Conservation (phyloP, 2,888 invertebrate genomes). For the Magallana nippona region DNA sequence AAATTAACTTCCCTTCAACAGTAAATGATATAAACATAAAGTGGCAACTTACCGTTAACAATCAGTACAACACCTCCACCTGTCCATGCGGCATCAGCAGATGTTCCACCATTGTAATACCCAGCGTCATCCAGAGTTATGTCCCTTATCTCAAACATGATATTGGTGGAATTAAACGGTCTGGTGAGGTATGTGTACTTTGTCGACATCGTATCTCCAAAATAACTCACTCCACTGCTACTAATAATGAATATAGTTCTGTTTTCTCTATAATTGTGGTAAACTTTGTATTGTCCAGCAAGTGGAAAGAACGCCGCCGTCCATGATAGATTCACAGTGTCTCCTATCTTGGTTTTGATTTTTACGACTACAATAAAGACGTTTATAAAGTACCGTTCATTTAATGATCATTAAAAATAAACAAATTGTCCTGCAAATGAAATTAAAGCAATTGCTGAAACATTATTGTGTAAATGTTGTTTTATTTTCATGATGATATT, state of each 20-base stretch:
- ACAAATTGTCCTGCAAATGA: too few species aligned
- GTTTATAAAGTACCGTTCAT: too few species aligned
- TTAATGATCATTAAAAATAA: too few species aligned
- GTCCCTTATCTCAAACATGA: neutral
- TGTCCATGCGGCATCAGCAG: neutral
- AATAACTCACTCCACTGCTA: neutral
- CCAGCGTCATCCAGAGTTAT: neutral
- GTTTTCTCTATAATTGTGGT: neutral
- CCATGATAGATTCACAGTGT: neutral
- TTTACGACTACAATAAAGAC: neutral
- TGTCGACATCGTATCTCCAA: too few species aligned
- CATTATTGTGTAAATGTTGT: too few species aligned
- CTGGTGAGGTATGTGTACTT: neutral
- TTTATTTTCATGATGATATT: too few species aligned
- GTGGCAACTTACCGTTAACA: neutral
- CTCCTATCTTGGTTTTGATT: neutral
- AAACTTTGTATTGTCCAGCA: neutral
- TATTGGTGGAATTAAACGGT: neutral
- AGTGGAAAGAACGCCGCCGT: neutral
- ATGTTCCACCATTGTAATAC: neutral
- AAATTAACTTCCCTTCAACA: too few species aligned
- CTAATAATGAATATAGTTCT: neutral
- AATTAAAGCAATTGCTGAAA: too few species aligned
- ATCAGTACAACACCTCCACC: neutral
- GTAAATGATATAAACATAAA: too few species aligned